Conservation (phyloP, 2,888 invertebrate species). For the Meliscaeva auricollis region DNA sequence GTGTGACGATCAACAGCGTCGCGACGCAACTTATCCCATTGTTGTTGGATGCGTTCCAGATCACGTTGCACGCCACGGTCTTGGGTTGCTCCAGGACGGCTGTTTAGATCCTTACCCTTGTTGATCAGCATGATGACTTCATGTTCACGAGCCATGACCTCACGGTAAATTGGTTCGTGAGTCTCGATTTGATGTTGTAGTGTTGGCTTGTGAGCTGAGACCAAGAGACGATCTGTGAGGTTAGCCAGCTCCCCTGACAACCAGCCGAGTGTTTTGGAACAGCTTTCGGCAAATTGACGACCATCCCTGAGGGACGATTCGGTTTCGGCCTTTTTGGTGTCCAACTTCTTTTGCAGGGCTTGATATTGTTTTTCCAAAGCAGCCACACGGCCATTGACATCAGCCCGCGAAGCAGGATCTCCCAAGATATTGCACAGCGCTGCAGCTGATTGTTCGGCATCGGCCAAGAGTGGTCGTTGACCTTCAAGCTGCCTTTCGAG, state of each 20-base stretch:
- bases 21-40: constrained; percentile 96
- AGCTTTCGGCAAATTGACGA: constrained; percentile 94
- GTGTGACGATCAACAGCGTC: constrained; percentile 94
- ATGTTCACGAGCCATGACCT: constrained; percentile 94
- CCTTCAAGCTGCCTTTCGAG: constrained; percentile 95
- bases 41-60: constrained; percentile 94
- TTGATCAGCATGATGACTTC: constrained; percentile 97
- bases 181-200: constrained; percentile 94
- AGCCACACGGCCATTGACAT: constrained; percentile 94
- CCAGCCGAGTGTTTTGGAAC: constrained; percentile 96
- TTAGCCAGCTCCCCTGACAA: constrained; percentile 91
- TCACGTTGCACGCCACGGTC: constrained; percentile 89
- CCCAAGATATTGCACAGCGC: constrained; percentile 94
- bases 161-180: constrained; percentile 95
- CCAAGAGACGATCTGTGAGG: constrained; percentile 90
- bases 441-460: constrained; percentile 95
- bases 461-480: constrained; percentile 93
- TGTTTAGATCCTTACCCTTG: constrained; percentile 91
- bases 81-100: constrained; percentile 84
- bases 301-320: constrained; percentile 94
- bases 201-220: constrained; percentile 93
- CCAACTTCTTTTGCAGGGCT: constrained; percentile 94
- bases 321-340: constrained; percentile 95
- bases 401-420: constrained; percentile 95
- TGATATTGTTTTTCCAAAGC: constrained; percentile 95